Evolutionary conservation across 1,140 invertebrate genomes (phyloP).

Genomic region (Metopolophium dirhodum): DNA sequence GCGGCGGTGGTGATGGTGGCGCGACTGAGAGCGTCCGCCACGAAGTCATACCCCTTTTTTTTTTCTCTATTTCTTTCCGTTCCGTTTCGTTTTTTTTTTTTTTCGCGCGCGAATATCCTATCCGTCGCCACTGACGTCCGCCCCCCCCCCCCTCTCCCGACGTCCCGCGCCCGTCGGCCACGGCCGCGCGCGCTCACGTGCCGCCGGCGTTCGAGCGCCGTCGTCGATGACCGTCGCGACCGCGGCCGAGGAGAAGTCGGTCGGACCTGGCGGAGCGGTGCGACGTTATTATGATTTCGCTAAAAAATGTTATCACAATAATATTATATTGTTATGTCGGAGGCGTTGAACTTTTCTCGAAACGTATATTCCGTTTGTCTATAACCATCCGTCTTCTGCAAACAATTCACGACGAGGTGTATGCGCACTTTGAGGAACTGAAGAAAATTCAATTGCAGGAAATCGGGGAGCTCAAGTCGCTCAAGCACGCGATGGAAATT

Average conservation of each 20-base stretch:
- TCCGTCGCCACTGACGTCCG: background rate
- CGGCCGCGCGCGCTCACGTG: background rate
- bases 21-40: background rate
- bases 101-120: background rate
- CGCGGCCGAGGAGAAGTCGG: background rate
- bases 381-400: background rate
- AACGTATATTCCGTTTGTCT: too few species aligned
- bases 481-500: background rate
- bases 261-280: background rate
- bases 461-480: too few species aligned
- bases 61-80: constrained; percentile 8
- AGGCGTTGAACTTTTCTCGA: too few species aligned
- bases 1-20: too few species aligned
- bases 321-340: too few species aligned
- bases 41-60: constrained; percentile 3
- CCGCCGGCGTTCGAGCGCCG: background rate
- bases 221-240: background rate
- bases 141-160: background rate
- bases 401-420: too few species aligned
- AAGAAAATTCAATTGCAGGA: background rate
- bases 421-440: too few species aligned
- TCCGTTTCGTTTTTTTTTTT: background rate
- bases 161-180: too few species aligned
- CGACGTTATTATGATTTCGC: background rate
- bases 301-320: background rate